phyloP scores from a whole-genome alignment of 2,888 invertebrate species.

The Athalia rosae region DNA sequence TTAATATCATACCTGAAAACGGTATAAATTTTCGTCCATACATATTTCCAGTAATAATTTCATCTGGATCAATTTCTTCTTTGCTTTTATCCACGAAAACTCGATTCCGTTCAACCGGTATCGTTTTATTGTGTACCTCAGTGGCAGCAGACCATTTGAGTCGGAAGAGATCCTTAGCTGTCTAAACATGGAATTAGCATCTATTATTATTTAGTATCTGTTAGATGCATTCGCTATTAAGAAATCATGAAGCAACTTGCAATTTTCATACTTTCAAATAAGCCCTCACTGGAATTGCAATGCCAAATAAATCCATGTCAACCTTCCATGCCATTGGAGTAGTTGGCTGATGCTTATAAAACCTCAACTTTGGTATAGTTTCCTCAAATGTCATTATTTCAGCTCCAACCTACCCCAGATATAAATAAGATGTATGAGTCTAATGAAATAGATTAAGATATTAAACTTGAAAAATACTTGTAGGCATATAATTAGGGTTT shows the following conservation, averaged over 20 bases:
- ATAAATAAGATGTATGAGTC: neutral
- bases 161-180: constrained; percentile 43
- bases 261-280: constrained; percentile 57
- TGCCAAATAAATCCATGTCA: constrained; percentile 53
- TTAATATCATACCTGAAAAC: constrained; percentile 19
- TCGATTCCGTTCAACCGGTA: neutral
- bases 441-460: neutral
- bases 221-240: neutral
- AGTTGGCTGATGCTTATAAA: constrained; percentile 49
- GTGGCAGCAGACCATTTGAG: constrained; percentile 45
- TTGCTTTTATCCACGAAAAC: constrained; percentile 23
- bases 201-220: constrained; percentile 5
- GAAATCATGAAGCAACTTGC: neutral
- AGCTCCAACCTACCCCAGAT: constrained; percentile 49
- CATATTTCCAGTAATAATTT: constrained; percentile 21
- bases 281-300: constrained; percentile 52
- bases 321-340: constrained; percentile 49
- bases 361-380: constrained; percentile 51
- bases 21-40: constrained; percentile 40
- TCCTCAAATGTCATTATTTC: constrained; percentile 53
- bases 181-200: constrained; percentile 39
- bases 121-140: neutral
- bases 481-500: neutral
- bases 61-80: neutral
- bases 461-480: constrained; percentile 21